phyloP scores from a whole-genome alignment of 2,113 vertebrate genomes.

The Engystomops pustulosus region DNA sequence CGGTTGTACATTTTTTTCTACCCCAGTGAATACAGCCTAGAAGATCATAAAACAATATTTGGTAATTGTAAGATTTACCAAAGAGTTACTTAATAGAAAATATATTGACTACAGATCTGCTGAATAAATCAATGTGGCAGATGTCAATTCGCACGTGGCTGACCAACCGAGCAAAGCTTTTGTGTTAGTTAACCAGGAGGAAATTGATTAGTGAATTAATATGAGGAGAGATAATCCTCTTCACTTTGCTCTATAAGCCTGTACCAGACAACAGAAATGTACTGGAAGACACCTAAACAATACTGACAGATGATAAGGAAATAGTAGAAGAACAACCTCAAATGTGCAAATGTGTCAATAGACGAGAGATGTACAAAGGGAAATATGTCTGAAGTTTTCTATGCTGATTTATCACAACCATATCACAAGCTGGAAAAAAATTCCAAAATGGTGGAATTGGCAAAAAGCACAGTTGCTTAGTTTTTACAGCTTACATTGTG shows the following conservation, averaged over 20 bases:
- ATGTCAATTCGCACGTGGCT: neutral
- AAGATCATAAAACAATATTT: too few relatives aligned
- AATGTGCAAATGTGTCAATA: slow-evolving; percentile 25
- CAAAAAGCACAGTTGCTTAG: too few relatives aligned
- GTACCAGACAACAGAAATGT: slow-evolving; percentile 4
- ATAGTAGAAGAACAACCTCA: slow-evolving; percentile 5
- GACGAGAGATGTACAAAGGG: neutral
- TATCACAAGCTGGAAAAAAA: too few relatives aligned
- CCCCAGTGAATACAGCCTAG: too few relatives aligned
- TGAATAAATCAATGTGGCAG: neutral
- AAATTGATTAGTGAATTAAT: slow-evolving; percentile 41
- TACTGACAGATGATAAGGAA: slow-evolving; percentile 33
- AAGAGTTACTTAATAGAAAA: too few relatives aligned
- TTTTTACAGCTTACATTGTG: too few relatives aligned
- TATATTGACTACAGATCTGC: too few relatives aligned
- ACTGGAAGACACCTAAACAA: slow-evolving; percentile 32
- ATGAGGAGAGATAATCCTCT: slow-evolving; percentile 29
- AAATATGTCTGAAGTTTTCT: slow-evolving; percentile 22
- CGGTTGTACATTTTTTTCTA: too few relatives aligned
- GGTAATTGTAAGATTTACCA: too few relatives aligned
- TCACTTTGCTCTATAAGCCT: slow-evolving; percentile 19
- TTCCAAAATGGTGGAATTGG: too few relatives aligned
- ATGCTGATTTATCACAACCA: neutral
- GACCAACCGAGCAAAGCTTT: neutral
- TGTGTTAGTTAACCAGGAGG: neutral